Evolutionary conservation across 2,888 invertebrate species (phyloP), one percentile per base, ranked within the genome.

Genomic region (Blastobasis lacticolella): DNA sequence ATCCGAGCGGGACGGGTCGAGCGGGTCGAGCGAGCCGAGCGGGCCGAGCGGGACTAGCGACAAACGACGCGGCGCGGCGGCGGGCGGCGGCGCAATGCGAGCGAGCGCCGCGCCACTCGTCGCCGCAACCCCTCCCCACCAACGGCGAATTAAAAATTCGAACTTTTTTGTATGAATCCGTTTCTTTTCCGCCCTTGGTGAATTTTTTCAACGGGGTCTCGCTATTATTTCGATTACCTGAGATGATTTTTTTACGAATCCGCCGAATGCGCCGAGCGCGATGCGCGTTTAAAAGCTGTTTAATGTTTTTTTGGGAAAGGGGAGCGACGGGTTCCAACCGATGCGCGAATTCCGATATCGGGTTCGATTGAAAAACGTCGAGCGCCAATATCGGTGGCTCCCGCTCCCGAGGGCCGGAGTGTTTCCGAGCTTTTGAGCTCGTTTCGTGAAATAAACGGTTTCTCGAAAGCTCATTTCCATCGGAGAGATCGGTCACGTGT

Each of bases 141-240:
- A 73, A 75, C 72, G 71, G 67, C 74, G 82, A 83, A 86, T 87
- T 83, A 78, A 79, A 81, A 73, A 78, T 78, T 71, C 51, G 66
- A 72, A 80, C 79, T 85, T 87, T 85, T 87, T 87, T 86, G 68
- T 80, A 59, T 66, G 72, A 88, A 86, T 87, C 85, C 83, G 84
- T 85, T 86, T 81, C 86, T 88, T 87, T 88, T 85, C 83, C 84
- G 78, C 86, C 86, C 85, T 81, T 85, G 78, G 85, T 84, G 84
- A 81, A 75, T 87, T 88, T 89, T 88, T 89, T 88, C 82, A 78
- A 81, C 80, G 80, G 75, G 73, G 70, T 63, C 75, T 78, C 78
- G 78, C 83, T 67, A 83, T 86, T 86, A 82, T 86, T 84, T 81
- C 83, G 81, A 82, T 86, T 89, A 89, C 88, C 88, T 89, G 88